Base-by-base conservation (phyloP, 2,797 vertebrate species). In the Sus cebifrons region DNA sequence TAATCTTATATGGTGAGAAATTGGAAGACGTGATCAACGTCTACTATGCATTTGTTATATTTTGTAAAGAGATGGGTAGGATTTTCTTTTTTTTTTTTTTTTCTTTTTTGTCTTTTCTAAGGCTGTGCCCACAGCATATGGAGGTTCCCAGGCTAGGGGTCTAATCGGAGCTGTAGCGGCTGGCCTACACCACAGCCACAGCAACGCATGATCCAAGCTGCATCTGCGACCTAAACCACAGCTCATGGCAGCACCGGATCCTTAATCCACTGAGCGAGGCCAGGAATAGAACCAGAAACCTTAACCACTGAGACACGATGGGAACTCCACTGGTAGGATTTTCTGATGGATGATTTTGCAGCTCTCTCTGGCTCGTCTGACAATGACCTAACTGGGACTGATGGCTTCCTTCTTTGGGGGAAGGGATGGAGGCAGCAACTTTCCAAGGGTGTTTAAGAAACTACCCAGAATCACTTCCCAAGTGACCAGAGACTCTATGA, bases 41-140 rank as follows among this genome's bases (percentile, higher is more conserved):
- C 36, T 6, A 67, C 3, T n/a, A 49, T 68, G 60, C 6, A 2
- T 52, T 71, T 65, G 12, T 49, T 83, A 20, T 11, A 89, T 71
- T 82, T 68, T 58, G 10, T 93, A 54, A 62, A 89, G 65, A 29
- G 15, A 36, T 29, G 4, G 6, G 32, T 54, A 44, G 12, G 5
- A 52, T 79, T 94, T 87, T 88, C 77, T 67, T 79, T 94, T 87
- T 88, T 36, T 36, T 36, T 36, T 67, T 79, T 36, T 36, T 36
- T 36, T 36, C 3, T 36, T 36, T 36, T 36, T 36, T 36, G 36
- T 36, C 36, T 36, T 36, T 36, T 36, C 36, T 36, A 36, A 36
- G 36, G 36, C 36, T 36, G 36, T 4, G 36, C 36, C 36, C 36
- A 36, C 36, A 36, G 36, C 36, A 36, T 36, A 36, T 36, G 36